Conservation (phyloP, 92 coral and sea anemone species). For the Meandrina meandrites region DNA sequence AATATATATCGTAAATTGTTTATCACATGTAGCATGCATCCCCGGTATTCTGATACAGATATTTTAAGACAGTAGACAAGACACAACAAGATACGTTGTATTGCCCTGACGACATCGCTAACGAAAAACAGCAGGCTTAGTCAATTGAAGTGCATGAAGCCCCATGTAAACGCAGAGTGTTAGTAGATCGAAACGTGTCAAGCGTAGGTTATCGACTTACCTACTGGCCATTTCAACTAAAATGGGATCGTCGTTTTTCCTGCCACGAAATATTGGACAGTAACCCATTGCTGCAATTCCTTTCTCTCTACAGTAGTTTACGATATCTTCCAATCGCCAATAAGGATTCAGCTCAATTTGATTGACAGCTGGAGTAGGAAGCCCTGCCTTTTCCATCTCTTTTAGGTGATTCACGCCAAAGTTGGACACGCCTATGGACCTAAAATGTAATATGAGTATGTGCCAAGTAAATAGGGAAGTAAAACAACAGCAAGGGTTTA, state of each 20-base stretch:
- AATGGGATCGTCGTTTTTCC: slow-evolving; percentile 52
- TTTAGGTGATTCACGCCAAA: slow-evolving; percentile 72
- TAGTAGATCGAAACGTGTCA: too few relatives aligned
- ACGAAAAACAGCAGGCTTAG: too few relatives aligned
- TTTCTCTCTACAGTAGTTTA: slow-evolving; percentile 65
- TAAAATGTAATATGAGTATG: not conserved
- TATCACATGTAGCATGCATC: too few relatives aligned
- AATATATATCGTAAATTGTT: too few relatives aligned
- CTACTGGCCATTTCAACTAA: too few relatives aligned
- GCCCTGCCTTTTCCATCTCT: slow-evolving; percentile 67
- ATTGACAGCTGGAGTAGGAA: slow-evolving; percentile 80
- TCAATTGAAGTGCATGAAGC: too few relatives aligned
- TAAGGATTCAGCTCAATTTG: slow-evolving; percentile 78
- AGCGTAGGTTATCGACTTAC: too few relatives aligned
- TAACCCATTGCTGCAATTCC: slow-evolving; percentile 61
- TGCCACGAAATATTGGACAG: slow-evolving; percentile 57
- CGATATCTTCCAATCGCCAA: slow-evolving; percentile 70
- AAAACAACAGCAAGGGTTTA: not conserved
- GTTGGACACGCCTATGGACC: slow-evolving; percentile 85
- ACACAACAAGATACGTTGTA: too few relatives aligned
- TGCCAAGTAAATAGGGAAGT: not conserved
- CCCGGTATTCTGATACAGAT: too few relatives aligned
- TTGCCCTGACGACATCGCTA: too few relatives aligned
- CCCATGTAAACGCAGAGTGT: too few relatives aligned
- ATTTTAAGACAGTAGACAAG: too few relatives aligned